Conservation (phyloP, 2,113 vertebrate genomes). For the Proteles cristata region DNA sequence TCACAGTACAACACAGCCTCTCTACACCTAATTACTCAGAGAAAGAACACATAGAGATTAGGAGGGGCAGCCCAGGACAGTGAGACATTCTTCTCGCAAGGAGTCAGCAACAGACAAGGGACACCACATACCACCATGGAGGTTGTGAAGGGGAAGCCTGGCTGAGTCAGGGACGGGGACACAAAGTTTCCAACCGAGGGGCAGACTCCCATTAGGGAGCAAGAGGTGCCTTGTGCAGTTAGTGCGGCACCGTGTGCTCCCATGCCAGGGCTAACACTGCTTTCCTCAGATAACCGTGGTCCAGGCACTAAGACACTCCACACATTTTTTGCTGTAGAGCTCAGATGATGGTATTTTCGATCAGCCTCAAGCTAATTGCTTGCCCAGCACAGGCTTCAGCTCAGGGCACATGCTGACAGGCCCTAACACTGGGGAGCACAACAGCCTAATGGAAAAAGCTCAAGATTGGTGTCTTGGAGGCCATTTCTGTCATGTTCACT, state of each 20-base stretch:
- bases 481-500: constrained; percentile 52
- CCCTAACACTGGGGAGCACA: neutral
- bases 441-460: neutral
- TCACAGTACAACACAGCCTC: neutral
- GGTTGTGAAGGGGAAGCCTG: accelerated
- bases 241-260: neutral
- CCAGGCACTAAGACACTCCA: neutral
- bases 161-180: neutral
- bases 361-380: constrained; percentile 44
- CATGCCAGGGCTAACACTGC: neutral
- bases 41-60: neutral
- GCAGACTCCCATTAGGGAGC: neutral
- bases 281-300: neutral
- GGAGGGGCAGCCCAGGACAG: neutral
- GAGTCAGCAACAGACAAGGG: neutral
- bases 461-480: neutral
- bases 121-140: neutral
- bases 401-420: constrained; percentile 24
- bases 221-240: neutral
- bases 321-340: neutral
- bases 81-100: neutral
- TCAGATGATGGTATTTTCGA: constrained; percentile 30
- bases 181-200: neutral
- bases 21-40: neutral
- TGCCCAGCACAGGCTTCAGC: neutral